phyloP scores from a whole-genome alignment of 2,113 vertebrate genomes.

The Gavialis gangeticus region DNA sequence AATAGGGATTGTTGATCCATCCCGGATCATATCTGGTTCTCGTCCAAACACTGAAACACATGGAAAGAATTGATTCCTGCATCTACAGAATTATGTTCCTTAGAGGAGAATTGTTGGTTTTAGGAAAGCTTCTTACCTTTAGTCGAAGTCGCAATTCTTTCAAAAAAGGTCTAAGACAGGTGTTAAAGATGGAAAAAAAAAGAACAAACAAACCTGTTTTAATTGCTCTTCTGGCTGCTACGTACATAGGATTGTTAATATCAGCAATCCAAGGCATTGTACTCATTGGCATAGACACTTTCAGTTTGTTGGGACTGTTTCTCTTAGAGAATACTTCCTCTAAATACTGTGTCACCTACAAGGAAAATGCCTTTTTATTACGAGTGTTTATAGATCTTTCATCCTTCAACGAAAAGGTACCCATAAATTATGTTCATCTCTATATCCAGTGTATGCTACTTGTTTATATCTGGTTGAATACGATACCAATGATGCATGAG shows the following conservation, averaged over 20 bases:
- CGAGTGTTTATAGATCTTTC: background rate
- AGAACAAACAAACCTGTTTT: constrained; percentile 79
- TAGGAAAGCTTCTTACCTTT: background rate
- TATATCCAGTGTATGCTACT: too few relatives aligned
- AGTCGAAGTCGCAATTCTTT: background rate
- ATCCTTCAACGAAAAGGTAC: background rate
- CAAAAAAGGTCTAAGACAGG: background rate
- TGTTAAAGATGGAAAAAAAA: background rate
- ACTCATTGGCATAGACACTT: constrained; percentile 84
- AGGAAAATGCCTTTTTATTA: background rate
- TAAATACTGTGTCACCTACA: constrained; percentile 81
- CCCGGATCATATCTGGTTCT: constrained; percentile 82
- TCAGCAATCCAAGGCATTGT: constrained; percentile 87
- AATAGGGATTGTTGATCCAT: constrained; percentile 83
- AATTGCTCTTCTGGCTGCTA: constrained; percentile 87
- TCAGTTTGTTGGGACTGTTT: constrained; percentile 88
- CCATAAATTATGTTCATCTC: background rate
- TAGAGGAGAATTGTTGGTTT: background rate
- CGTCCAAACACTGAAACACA: constrained; percentile 81
- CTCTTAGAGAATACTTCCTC: constrained; percentile 85
- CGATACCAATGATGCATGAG: background rate
- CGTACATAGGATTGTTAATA: constrained; percentile 78
- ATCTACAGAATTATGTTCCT: background rate
- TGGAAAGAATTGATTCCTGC: background rate
- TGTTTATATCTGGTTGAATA: too few relatives aligned